Evolutionary conservation across 1,140 invertebrate genomes (phyloP), one percentile per base, ranked within the genome.

Genomic region (Apolygus lucorum): DNA sequence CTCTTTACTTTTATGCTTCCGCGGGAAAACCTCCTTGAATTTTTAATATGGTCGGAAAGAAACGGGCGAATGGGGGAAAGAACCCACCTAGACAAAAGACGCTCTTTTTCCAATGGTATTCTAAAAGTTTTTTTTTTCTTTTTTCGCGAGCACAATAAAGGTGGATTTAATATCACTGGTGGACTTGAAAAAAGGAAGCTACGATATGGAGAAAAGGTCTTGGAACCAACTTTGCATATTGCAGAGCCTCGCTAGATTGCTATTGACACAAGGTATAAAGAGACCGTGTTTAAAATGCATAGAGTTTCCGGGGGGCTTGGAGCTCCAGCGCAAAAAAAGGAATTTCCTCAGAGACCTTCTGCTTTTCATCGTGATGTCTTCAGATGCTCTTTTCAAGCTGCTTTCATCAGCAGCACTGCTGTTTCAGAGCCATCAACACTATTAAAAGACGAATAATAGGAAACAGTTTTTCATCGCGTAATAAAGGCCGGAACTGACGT

Each of bases 241-340:
- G 54, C 54, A 59, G n/a, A 24, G 54, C 13, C 54, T 59, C 54
- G 54, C 8, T 59, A 59, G 54, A 59, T 59, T 59, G 54, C 54
- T 59, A 59, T 59, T 59, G 54, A 59, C 54, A 59, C 54, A 59
- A 59, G 54, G 54, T 59, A 59, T 59, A 59, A 59, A 59, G 54
- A 59, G 54, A 59, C 54, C 54, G 54, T 59, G 54, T 59, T 59
- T 59, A 59, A 59, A 59, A 59, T 59, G 54, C 54, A 59, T 59
- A 59, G 54, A 59, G 54, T 59, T 59, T 59, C 54, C 22, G 22
- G 22, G 4, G 54, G 54, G 22, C 8, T 11, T 11, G 17, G 34
- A 49, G 34, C 34, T 17, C 34, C 8, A 59, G 54, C 2, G 22
- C 13, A 24, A 59, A 59, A 59, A 59, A 59, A 59, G 22, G 54